Percentiles rank a stretch among this genome's conserved stretches.
phyloP scores from a whole-genome alignment of 2,113 vertebrate genomes.

The Ctenodactylus gundi region DNA sequence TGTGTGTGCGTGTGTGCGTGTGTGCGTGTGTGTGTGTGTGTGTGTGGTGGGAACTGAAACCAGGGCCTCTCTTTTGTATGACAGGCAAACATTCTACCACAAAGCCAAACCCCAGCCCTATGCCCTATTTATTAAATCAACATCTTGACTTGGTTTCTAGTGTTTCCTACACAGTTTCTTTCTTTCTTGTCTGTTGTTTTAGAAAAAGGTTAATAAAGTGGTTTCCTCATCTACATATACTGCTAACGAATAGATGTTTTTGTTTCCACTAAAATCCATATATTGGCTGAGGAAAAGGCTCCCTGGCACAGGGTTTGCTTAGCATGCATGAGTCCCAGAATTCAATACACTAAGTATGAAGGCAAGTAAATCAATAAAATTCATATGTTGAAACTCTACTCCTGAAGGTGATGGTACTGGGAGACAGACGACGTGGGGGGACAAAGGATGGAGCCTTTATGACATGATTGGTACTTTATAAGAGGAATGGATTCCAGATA shows the following conservation, averaged over 20 bases:
- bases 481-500: background rate
- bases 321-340: background rate
- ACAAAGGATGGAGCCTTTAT: background rate
- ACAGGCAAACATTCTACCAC: background rate
- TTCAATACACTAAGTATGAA: background rate
- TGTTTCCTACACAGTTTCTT: too few relatives aligned
- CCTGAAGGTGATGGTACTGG: background rate
- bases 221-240: too few relatives aligned
- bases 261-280: background rate
- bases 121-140: background rate
- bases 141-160: background rate
- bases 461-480: background rate
- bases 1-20: too few relatives aligned
- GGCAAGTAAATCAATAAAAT: background rate
- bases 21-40: too few relatives aligned
- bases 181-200: too few relatives aligned
- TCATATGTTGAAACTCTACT: background rate
- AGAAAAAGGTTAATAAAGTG: background rate
- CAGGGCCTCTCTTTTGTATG: background rate
- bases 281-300: background rate
- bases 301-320: background rate
- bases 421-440: background rate
- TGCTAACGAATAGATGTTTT: background rate
- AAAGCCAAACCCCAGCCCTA: background rate
- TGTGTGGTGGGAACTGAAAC: background rate